These are phyloP conservation scores for Exephanes ischioxanthus DNA, from an alignment of 2,888 invertebrate genomes.

Conservation along the genomic window DNA sequence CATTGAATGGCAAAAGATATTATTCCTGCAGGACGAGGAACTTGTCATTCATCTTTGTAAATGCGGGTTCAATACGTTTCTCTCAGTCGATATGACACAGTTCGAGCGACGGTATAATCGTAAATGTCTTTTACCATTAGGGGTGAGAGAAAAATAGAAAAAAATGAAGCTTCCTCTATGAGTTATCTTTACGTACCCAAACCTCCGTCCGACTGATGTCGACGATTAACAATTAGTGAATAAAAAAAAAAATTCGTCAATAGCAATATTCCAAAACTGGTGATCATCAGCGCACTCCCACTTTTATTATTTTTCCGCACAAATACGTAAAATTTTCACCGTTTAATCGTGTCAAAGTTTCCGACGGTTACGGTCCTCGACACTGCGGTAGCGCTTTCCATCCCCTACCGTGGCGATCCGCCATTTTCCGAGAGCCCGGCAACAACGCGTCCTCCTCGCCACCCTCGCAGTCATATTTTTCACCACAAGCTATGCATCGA, in stretches of 20 bases:
- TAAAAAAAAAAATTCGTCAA: background rate
- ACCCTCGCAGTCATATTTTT: conserved; percentile 25
- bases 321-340: conserved; percentile 4
- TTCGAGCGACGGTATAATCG: background rate
- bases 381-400: conserved; percentile 33
- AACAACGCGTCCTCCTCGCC: conserved; percentile 14
- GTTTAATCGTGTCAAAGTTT: conserved; percentile 5
- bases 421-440: conserved; percentile 42
- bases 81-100: conserved; percentile 26
- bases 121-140: background rate
- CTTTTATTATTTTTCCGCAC: background rate
- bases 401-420: conserved; percentile 37
- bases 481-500: background rate
- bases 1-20: conserved; percentile 13
- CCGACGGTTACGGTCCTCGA: conserved; percentile 54
- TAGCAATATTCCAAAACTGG: background rate
- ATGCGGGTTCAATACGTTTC: conserved; percentile 37
- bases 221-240: background rate
- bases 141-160: background rate
- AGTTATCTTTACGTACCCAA: background rate
- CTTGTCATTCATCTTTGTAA: conserved; percentile 19
- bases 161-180: background rate
- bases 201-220: background rate
- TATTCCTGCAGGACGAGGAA: conserved; percentile 28
- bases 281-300: background rate